Percentiles rank a stretch among this genome's conserved stretches.
Evolutionary conservation across 2,113 vertebrate species (phyloP).

Genomic region (Oryctolagus cuniculus): DNA sequence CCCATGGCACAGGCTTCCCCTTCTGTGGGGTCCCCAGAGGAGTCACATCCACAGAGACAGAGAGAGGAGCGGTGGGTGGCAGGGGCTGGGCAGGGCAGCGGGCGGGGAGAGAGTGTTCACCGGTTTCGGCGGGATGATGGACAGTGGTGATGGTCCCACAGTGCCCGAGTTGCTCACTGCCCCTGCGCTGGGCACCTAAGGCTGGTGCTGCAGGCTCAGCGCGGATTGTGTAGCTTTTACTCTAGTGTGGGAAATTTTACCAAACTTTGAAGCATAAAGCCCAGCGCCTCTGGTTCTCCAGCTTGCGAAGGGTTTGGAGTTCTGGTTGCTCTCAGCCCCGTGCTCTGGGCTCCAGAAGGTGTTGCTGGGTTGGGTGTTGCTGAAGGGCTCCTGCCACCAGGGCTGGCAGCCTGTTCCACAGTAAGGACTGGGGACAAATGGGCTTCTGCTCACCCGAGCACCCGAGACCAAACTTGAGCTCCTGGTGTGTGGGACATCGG

Average conservation of each 20-base stretch:
- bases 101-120: no score
- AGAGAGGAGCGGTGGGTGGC: no score
- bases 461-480: not conserved
- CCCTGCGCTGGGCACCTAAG: accelerated
- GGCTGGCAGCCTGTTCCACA: not conserved
- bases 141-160: no score
- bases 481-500: not conserved
- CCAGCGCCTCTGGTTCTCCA: not conserved
- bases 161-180: not conserved
- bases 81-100: not conserved
- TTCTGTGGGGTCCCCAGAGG: not conserved
- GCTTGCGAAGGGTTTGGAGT: not conserved
- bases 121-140: not conserved
- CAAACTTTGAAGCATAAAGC: not conserved
- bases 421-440: no score
- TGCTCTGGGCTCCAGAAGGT: not conserved
- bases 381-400: not conserved
- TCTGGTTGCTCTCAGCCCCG: accelerated
- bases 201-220: not conserved
- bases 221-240: not conserved
- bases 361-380: accelerated
- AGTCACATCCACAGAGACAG: not conserved
- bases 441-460: not conserved
- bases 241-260: not conserved
- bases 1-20: not conserved